Conservation (phyloP, 1,140 invertebrate species). For the Carposina sasakii region DNA sequence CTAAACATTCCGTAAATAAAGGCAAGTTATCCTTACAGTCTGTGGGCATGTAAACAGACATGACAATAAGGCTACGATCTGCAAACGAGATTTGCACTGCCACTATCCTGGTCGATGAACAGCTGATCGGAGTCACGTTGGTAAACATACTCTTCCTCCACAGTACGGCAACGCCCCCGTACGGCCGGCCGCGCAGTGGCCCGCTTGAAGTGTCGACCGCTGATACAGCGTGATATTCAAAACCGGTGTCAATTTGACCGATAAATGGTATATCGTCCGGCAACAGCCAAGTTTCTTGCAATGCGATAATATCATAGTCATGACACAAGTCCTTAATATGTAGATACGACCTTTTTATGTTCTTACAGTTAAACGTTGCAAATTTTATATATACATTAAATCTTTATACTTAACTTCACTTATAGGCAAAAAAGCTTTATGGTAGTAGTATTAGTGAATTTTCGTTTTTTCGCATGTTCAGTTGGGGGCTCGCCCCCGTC, state of each 20-base stretch:
- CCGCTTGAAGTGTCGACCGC: not conserved
- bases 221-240: not conserved
- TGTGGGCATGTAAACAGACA: constrained; percentile 1
- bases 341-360: not conserved
- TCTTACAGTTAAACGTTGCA: not conserved
- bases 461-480: too few species aligned
- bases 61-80: not conserved
- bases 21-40: not conserved
- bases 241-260: not conserved
- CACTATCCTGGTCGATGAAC: not conserved
- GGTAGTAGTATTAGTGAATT: too few species aligned
- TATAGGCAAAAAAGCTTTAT: too few species aligned
- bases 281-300: too few species aligned
- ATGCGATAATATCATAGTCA: not conserved
- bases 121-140: not conserved
- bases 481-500: too few species aligned
- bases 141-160: not conserved
- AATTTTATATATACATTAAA: too few species aligned
- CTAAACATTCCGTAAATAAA: not conserved
- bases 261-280: not conserved
- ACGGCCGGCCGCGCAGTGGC: not conserved
- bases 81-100: not conserved
- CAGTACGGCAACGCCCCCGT: not conserved
- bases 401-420: too few species aligned
- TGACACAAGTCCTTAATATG: not conserved